Percentiles rank a stretch among this genome's conserved stretches.
Evolutionary conservation across 2,888 invertebrate species (phyloP).

Genomic region (Xanthostigma xanthostigma): DNA sequence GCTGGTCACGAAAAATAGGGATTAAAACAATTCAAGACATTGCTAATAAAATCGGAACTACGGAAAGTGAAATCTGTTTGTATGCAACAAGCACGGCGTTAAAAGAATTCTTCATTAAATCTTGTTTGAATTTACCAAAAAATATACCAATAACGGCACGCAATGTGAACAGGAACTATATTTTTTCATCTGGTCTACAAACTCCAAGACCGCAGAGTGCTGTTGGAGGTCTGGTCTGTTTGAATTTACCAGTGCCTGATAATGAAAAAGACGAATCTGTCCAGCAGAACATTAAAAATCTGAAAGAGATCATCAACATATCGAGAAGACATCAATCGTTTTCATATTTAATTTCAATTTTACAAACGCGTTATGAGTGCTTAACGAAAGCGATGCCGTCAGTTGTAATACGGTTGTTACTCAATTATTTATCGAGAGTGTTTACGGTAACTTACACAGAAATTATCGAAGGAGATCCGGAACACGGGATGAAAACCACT

Average conservation of each 20-base stretch:
- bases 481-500: slow-evolving; percentile 32
- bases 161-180: slow-evolving; percentile 33
- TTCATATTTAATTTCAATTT: slow-evolving; percentile 35
- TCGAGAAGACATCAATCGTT: slow-evolving; percentile 32
- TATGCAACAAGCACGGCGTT: slow-evolving; percentile 46
- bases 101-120: slow-evolving; percentile 44
- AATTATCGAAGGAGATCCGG: slow-evolving; percentile 28
- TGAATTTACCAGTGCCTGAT: slow-evolving; percentile 42
- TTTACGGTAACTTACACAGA: slow-evolving; percentile 53
- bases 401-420: slow-evolving; percentile 33
- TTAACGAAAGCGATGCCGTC: slow-evolving; percentile 49
- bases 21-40: slow-evolving; percentile 39
- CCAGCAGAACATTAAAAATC: slow-evolving; percentile 24
- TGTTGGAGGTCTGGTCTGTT: slow-evolving; percentile 45
- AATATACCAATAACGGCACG: slow-evolving; percentile 47
- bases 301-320: slow-evolving; percentile 27
- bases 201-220: slow-evolving; percentile 26
- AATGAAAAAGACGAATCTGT: slow-evolving; percentile 19
- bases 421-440: slow-evolving; percentile 49
- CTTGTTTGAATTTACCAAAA: slow-evolving; percentile 36
- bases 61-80: slow-evolving; percentile 47
- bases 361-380: slow-evolving; percentile 38
- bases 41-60: slow-evolving; percentile 40
- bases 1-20: slow-evolving; percentile 53
- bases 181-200: slow-evolving; percentile 34